phyloP scores from a whole-genome alignment of 2,113 vertebrate species.

The Symphodus melops region DNA sequence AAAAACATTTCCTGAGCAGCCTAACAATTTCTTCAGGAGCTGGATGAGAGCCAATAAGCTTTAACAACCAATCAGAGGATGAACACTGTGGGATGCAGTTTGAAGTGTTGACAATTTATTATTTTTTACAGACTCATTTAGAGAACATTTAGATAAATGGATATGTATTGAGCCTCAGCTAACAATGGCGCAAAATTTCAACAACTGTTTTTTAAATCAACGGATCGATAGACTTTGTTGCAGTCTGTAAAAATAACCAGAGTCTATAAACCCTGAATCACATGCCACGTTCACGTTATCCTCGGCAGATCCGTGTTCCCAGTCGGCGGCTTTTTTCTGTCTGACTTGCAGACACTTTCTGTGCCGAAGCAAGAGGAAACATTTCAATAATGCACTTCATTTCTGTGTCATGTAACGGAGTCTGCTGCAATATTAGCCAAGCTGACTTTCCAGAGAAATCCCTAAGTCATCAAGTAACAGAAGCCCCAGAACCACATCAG shows the following conservation, averaged over 20 bases:
- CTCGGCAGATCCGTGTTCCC: constrained; percentile 65
- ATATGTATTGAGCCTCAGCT: background rate
- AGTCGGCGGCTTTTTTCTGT: constrained; percentile 33
- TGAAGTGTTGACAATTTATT: no score
- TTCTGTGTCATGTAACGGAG: constrained; percentile 21
- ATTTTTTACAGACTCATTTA: no score
- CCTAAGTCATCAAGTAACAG: constrained; percentile 60
- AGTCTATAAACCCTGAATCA: constrained; percentile 38
- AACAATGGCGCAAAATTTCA: constrained; percentile 8
- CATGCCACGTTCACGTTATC: constrained; percentile 70
- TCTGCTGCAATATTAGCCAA: constrained; percentile 54
- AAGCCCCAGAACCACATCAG: constrained; percentile 48
- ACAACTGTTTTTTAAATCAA: constrained; percentile 10
- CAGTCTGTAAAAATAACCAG: constrained; percentile 4
- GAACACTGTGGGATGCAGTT: no score
- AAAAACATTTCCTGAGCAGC: no score
- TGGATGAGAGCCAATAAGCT: no score
- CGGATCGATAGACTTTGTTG: constrained; percentile 9
- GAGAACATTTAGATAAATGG: no score
- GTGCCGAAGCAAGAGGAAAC: constrained; percentile 47
- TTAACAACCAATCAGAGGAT: no score
- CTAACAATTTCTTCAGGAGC: no score
- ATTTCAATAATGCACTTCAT: constrained; percentile 53
- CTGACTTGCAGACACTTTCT: constrained; percentile 29
- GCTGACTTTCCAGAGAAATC: constrained; percentile 58